Evolutionary conservation across 2,888 invertebrate species (phyloP).

Genomic region (Dichetophora obliterata): DNA sequence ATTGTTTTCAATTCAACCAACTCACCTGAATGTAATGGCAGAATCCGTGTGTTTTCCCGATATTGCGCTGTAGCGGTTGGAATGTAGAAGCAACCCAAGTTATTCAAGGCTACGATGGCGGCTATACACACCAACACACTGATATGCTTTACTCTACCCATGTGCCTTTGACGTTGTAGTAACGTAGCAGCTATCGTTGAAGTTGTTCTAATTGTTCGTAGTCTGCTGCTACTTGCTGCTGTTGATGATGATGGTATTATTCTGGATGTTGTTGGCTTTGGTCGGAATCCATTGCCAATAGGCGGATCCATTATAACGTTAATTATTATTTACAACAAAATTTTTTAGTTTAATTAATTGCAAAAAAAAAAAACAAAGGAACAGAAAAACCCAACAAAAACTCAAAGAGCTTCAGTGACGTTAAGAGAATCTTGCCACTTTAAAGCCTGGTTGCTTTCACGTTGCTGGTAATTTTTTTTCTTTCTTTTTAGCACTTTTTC

Average conservation of each 20-base stretch:
- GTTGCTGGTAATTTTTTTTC: slow-evolving; percentile 39
- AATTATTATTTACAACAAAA: slow-evolving; percentile 46
- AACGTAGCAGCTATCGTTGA: background rate
- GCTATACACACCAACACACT: slow-evolving; percentile 58
- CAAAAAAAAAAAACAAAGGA: slow-evolving; percentile 35
- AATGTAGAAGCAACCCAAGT: slow-evolving; percentile 59
- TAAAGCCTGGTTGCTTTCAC: slow-evolving; percentile 52
- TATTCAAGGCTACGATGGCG: slow-evolving; percentile 61
- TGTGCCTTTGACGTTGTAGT: slow-evolving; percentile 10
- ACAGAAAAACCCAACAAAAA: background rate
- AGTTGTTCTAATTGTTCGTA: slow-evolving; percentile 27
- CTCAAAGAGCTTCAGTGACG: slow-evolving; percentile 14
- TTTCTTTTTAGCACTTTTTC: background rate
- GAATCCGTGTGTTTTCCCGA: slow-evolving; percentile 58
- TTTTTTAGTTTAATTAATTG: slow-evolving; percentile 14
- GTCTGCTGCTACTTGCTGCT: slow-evolving; percentile 29
- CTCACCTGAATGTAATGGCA: slow-evolving; percentile 64
- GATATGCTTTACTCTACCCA: slow-evolving; percentile 50
- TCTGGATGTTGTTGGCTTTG: slow-evolving; percentile 53
- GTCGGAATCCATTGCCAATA: slow-evolving; percentile 66
- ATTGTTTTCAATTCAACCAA: background rate
- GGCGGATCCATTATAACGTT: slow-evolving; percentile 62
- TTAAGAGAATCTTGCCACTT: slow-evolving; percentile 38
- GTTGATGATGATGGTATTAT: too few species aligned
- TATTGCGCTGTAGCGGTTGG: slow-evolving; percentile 53